A percentile compares a stretch with the other conserved stretches of the same genome.
Evolutionary conservation across 2,113 vertebrate species (phyloP).

Genomic region (Hyaena hyaena): DNA sequence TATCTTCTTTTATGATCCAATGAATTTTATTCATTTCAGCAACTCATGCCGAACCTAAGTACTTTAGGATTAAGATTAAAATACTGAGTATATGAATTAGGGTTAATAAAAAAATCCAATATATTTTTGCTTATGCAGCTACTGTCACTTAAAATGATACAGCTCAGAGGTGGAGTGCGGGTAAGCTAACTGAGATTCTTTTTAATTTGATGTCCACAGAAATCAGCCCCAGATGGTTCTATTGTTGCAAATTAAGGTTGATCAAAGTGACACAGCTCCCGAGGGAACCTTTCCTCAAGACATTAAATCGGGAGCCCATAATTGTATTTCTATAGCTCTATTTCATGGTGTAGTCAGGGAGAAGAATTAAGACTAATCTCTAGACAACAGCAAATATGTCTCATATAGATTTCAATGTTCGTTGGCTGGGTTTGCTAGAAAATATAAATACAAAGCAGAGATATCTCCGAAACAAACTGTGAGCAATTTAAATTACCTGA

Average conservation of each 20-base stretch:
- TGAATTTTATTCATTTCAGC: conserved; percentile 83
- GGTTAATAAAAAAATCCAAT: conserved; percentile 80
- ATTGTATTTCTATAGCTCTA: conserved; percentile 70
- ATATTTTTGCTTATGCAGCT: conserved; percentile 69
- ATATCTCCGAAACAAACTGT: background rate
- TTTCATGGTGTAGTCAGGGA: background rate
- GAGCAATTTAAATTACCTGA: background rate
- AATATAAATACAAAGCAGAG: background rate
- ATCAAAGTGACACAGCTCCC: conserved; percentile 68
- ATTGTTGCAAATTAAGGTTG: conserved; percentile 76
- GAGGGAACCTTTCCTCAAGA: conserved; percentile 69
- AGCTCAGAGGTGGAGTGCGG: conserved; percentile 39
- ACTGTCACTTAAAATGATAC: conserved; percentile 56
- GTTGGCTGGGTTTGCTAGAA: background rate
- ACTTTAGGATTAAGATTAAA: conserved; percentile 80
- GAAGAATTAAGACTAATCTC: conserved; percentile 67
- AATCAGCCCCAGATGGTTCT: conserved; percentile 75
- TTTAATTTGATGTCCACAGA: conserved; percentile 60
- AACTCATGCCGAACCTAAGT: conserved; percentile 70
- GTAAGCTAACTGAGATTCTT: conserved; percentile 75
- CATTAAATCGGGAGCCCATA: conserved; percentile 68
- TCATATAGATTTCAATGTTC: conserved; percentile 61
- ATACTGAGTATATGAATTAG: conserved; percentile 68
- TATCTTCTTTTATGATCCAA: conserved; percentile 83
- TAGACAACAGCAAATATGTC: background rate